Percentiles rank a stretch among this genome's conserved stretches.
Evolutionary conservation across 2,113 vertebrate species (phyloP).

Genomic region (Phoenicopterus ruber): DNA sequence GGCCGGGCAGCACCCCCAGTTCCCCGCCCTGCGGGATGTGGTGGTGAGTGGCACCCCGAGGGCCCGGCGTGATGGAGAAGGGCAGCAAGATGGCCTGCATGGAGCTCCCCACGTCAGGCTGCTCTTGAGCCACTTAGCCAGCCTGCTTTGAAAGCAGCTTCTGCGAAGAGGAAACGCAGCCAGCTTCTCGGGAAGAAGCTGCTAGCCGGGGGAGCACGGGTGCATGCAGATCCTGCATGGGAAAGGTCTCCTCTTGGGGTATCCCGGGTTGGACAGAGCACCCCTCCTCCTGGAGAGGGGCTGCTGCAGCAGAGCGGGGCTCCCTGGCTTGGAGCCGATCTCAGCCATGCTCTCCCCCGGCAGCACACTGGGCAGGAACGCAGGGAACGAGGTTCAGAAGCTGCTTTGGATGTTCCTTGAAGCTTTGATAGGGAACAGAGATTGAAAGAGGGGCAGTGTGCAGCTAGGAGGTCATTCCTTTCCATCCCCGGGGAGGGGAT

Average conservation of each 20-base stretch:
- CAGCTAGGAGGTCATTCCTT: not conserved
- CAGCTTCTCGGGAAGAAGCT: not conserved
- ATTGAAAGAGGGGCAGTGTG: not conserved
- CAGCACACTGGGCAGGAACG: accelerated
- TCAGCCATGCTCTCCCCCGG: accelerated
- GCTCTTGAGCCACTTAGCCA: not conserved
- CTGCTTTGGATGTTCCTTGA: not conserved
- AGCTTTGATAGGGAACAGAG: not conserved
- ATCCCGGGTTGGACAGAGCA: accelerated
- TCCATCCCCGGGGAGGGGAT: not conserved
- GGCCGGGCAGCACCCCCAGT: slow-evolving; percentile 81
- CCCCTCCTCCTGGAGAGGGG: not conserved
- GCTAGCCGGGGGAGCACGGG: not conserved
- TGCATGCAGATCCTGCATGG: not conserved
- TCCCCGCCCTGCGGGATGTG: slow-evolving; percentile 76
- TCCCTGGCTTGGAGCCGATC: accelerated
- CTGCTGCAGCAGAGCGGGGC: not conserved
- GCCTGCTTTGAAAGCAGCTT: not conserved
- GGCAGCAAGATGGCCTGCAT: accelerated
- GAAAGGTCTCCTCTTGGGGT: not conserved
- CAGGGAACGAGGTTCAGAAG: not conserved
- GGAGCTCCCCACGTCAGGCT: accelerated
- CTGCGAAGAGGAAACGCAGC: accelerated
- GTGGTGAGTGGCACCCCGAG: slow-evolving; percentile 9
- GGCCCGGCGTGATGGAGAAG: accelerated